Base-by-base conservation (phyloP, 2,888 invertebrate species). In the Cryptocephalus primarius region DNA sequence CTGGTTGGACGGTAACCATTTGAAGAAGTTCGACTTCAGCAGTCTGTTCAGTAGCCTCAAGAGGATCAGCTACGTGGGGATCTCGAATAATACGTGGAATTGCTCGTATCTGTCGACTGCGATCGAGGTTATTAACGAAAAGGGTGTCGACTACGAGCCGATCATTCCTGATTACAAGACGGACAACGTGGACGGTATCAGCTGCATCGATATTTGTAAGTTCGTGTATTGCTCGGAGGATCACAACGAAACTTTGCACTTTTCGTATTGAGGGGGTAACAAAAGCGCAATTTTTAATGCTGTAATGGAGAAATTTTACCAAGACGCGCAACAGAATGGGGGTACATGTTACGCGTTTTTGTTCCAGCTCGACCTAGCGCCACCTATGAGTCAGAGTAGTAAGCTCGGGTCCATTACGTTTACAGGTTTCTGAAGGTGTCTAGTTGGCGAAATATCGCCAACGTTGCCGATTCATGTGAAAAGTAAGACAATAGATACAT, bases 1-100 rank as follows among this genome's bases (percentile, higher is more conserved):
- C 9, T 48, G 50, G 22, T 45, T 59, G 32, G 57, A 53, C 39
- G 45, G 46, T 9, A 59, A 59, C 40, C 50, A 56, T 48, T 34
- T 59, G 33, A 56, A 52, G 42, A 47, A 47, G 9, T 51, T 57
- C 12, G 48, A 51, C 39, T 46, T 47, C 32, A 40, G 13, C 32
- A 43, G 49, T 32, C 45, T 57, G 34, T 13, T 52, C 8, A 47
- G 36, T 11, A 55, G 49, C 34, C 38, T 55, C 38, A 42, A 32
- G 10, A 14, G 47, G 1, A 43, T 58, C 32, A 43, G 45, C n/a
- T 50, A 50, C 22, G 36, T 58, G 1, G 53, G 53, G 9, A 54
- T 59, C 31, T 54, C 52, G 3, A 33, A 45, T 2, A 59, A 59
- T 39, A 55, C 54, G 34, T 59, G 56, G 54, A 48, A 51, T 33